Conservation (phyloP, 2,888 invertebrate species). For the Tipula helvola region DNA sequence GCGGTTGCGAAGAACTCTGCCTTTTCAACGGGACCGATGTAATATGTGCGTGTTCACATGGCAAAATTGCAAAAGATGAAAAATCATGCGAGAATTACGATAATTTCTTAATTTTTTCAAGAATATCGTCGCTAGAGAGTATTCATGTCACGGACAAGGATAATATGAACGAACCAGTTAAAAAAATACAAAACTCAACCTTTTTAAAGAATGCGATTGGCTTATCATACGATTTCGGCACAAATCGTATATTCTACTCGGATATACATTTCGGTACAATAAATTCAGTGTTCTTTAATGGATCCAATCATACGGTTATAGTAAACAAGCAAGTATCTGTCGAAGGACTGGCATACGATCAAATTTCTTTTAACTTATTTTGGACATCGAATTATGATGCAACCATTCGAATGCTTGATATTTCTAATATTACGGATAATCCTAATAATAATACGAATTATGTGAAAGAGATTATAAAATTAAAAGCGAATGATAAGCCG, state of each 20-base stretch:
- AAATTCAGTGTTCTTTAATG: slow-evolving; percentile 70
- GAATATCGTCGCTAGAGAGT: slow-evolving; percentile 68
- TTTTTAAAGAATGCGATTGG: slow-evolving; percentile 78
- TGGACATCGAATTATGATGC: slow-evolving; percentile 79
- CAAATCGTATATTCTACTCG: slow-evolving; percentile 65
- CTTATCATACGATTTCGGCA: slow-evolving; percentile 62
- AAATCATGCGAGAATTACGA: slow-evolving; percentile 60
- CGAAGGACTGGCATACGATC: slow-evolving; percentile 74
- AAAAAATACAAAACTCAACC: slow-evolving; percentile 55
- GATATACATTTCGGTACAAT: slow-evolving; percentile 81
- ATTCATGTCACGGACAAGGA: slow-evolving; percentile 60
- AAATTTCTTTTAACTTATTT: slow-evolving; percentile 54
- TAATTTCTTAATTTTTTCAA: slow-evolving; percentile 72
- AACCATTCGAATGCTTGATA: slow-evolving; percentile 40
- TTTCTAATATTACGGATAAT: slow-evolving; percentile 21
- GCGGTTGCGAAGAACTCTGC: slow-evolving; percentile 69
- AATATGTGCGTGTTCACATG: slow-evolving; percentile 74
- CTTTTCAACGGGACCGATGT: slow-evolving; percentile 53
- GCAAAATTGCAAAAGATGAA: slow-evolving; percentile 52
- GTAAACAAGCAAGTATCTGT: slow-evolving; percentile 69
- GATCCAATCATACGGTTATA: slow-evolving; percentile 54
- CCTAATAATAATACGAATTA: slow-evolving; percentile 35
- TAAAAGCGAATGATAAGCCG: slow-evolving; percentile 62
- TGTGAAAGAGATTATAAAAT: slow-evolving; percentile 44
- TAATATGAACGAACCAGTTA: slow-evolving; percentile 64